Evolutionary conservation across 2,113 vertebrate species (phyloP), one percentile per base, ranked within the genome.

Genomic region (Daboia siamensis): DNA sequence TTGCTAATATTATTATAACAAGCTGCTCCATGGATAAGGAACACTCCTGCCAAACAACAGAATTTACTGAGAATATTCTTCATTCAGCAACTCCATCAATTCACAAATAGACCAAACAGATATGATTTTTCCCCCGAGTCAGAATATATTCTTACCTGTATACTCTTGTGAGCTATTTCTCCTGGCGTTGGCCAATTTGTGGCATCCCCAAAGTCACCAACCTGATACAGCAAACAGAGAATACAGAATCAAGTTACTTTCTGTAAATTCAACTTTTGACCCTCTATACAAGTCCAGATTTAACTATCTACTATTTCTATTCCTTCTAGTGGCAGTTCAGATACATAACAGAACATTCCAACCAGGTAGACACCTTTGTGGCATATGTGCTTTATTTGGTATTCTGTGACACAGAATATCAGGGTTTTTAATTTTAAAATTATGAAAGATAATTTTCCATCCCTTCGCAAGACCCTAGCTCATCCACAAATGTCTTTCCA

Each of bases 101-200:
- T 44, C 23, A 23, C 46, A 21, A 8, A 2, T 15, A 84, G 7
- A 5, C 51, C 17, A 59, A 24, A 44, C 12, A 85, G 9, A 59
- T 2, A 46, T 6, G 52, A 29, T 0, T 5, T 29, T 15, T 2
- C 24, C 46, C 85, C 9, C 0, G 24, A 20, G 17, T 61, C 44
- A 88, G 0, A 39, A 11, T 26, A 5, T 52, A 5, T 13, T 4
- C 2, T 97, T 95, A 99, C 99, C 99, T 99, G 99, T 86, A 98
- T 96, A 9, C 98, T 99, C 96, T 99, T 99, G 52, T 99, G 98
- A 51, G 99, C 99, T 69, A 99, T 99, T 97, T 99, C 99, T 95
- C 99, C 99, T 33, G 99, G 99, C 39, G 99, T 99, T 1, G 99
- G 99, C 99, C 99, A 99, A 94, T 99, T 99, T 95, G 98, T 99